Percentiles rank a stretch among this genome's conserved stretches.
Conservation (phyloP, 2,113 vertebrate species). For the Dryoscopus gambensis region DNA sequence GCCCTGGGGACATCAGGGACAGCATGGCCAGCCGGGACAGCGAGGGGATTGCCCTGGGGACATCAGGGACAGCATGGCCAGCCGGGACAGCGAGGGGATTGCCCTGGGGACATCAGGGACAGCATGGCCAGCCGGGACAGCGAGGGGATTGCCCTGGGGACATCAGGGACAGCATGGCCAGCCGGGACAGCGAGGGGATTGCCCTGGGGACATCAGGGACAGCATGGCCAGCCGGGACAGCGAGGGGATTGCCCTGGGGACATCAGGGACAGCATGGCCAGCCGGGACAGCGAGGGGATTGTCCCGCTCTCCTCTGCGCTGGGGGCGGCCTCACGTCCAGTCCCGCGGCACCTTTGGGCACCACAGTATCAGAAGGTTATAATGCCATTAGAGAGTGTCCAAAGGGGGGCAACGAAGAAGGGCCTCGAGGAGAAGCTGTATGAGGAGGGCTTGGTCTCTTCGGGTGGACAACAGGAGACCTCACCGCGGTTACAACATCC, state of each 20-base stretch:
- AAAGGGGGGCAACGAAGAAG: not conserved
- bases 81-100: not conserved
- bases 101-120: not conserved
- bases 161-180: not conserved
- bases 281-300: not conserved
- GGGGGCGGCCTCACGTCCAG: fast-evolving
- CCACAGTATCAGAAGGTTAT: fast-evolving
- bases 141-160: not conserved
- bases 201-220: not conserved
- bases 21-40: not conserved
- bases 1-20: not conserved
- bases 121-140: not conserved
- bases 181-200: not conserved
- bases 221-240: not conserved
- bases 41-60: not conserved
- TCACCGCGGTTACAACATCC: not conserved
- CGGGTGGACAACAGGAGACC: not conserved
- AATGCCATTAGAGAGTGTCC: not conserved
- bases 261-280: not conserved
- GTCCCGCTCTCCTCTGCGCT: not conserved
- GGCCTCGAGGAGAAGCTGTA: not conserved
- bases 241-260: no score
- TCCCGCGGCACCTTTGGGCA: not conserved
- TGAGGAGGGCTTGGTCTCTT: not conserved
- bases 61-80: no score